phyloP scores from a whole-genome alignment of 2,797 vertebrate genomes.

The Gymnothorax javanicus region DNA sequence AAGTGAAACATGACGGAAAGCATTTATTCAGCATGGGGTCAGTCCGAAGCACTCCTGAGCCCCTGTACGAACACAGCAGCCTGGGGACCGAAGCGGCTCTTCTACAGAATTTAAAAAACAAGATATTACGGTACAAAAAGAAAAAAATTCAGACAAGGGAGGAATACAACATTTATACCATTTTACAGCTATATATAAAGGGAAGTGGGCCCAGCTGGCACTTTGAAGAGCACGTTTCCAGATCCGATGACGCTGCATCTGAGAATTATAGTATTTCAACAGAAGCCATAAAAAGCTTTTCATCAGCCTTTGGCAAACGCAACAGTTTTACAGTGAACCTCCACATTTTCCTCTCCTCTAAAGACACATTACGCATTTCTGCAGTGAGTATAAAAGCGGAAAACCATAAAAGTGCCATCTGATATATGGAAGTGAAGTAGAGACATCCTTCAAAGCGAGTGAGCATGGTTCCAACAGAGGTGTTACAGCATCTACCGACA shows the following conservation, averaged over 20 bases:
- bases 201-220: neutral
- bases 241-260: neutral
- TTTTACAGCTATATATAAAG: neutral
- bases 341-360: neutral
- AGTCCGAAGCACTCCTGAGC: conserved; percentile 15
- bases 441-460: neutral
- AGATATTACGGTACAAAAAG: neutral
- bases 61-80: neutral
- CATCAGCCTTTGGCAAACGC: neutral
- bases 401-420: neutral
- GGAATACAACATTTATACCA: neutral
- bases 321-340: neutral
- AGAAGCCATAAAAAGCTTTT: neutral
- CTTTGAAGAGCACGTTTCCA: neutral
- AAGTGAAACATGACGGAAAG: conserved; percentile 21
- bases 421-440: neutral
- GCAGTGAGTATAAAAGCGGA: neutral
- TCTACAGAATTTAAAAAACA: neutral
- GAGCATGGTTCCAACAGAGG: neutral
- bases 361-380: neutral
- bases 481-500: neutral
- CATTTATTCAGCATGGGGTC: conserved; percentile 30
- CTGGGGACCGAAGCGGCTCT: neutral
- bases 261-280: neutral
- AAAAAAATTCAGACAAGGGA: neutral